Evolutionary conservation across 1,140 invertebrate genomes (phyloP).

Genomic region (Lordiphosa collinella): DNA sequence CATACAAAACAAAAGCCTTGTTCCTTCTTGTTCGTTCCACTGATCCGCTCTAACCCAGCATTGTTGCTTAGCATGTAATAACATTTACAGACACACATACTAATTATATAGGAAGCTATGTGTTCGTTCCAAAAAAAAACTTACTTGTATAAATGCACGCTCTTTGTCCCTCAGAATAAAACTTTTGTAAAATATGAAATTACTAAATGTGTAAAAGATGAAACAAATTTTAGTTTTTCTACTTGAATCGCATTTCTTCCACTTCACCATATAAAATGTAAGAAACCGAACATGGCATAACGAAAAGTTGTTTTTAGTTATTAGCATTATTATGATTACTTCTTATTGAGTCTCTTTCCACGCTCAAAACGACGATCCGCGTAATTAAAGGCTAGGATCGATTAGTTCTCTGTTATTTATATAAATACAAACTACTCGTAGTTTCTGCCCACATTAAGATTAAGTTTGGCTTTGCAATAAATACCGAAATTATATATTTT

Average conservation of each 20-base stretch:
- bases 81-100: background rate
- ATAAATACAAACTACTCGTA: slow-evolving; percentile 6
- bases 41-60: slow-evolving; percentile 1
- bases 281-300: slow-evolving; percentile 14
- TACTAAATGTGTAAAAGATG: slow-evolving; percentile 10
- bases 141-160: slow-evolving; percentile 47
- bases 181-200: slow-evolving; percentile 39
- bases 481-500: slow-evolving; percentile 38
- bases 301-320: slow-evolving; percentile 9
- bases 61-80: slow-evolving; percentile 5
- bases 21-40: background rate
- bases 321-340: slow-evolving; percentile 2
- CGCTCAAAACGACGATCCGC: background rate
- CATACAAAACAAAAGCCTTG: slow-evolving; percentile 1
- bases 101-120: slow-evolving; percentile 19
- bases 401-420: slow-evolving; percentile 56
- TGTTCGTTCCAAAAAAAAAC: slow-evolving; percentile 34
- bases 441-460: slow-evolving; percentile 37
- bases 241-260: slow-evolving; percentile 75
- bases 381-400: slow-evolving; percentile 25
- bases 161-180: slow-evolving; percentile 25
- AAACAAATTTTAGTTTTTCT: slow-evolving; percentile 59
- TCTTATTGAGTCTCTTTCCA: too few species aligned
- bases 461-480: slow-evolving; percentile 64
- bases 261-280: slow-evolving; percentile 34